These are phyloP conservation scores for Aphyosemion australe DNA, from an alignment of 2,113 vertebrate genomes.

Conservation along the genomic window DNA sequence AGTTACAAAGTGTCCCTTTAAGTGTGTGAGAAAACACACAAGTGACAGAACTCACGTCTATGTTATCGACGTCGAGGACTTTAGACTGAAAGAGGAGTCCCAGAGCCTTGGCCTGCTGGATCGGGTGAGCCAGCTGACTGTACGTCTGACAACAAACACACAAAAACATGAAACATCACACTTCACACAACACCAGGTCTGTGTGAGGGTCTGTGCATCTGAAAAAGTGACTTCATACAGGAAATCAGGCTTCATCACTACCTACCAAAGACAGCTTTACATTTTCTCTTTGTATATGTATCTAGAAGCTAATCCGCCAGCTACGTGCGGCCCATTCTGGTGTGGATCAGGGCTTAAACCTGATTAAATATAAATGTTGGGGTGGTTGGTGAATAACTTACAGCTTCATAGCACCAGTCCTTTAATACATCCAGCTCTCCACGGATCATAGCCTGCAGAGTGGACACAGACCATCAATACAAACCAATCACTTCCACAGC, in stretches of 20 bases:
- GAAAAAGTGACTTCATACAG: too few species aligned
- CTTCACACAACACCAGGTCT: background rate
- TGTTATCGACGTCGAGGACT: constrained; percentile 92
- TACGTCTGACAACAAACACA: constrained; percentile 84
- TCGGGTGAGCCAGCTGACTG: constrained; percentile 92
- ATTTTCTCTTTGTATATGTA: background rate
- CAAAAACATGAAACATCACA: background rate
- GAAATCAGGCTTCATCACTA: too few species aligned
- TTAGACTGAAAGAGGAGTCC: constrained; percentile 93
- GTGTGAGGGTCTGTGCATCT: too few species aligned
- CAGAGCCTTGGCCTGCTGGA: constrained; percentile 90
- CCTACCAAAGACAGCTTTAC: background rate
- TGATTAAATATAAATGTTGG: background rate
- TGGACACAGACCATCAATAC: constrained; percentile 7
- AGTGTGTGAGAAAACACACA: background rate
- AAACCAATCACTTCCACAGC: too few species aligned
- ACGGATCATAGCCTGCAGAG: constrained; percentile 88
- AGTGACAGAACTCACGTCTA: constrained; percentile 86
- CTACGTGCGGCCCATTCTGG: too few species aligned
- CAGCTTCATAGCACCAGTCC: constrained; percentile 98
- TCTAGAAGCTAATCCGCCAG: background rate
- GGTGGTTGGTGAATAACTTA: constrained; percentile 74
- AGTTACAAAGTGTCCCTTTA: too few species aligned
- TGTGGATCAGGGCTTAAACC: background rate
- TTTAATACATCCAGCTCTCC: constrained; percentile 95